Evolutionary conservation across 2,113 vertebrate genomes (phyloP).

Genomic region (Paramormyrops kingsleyae): DNA sequence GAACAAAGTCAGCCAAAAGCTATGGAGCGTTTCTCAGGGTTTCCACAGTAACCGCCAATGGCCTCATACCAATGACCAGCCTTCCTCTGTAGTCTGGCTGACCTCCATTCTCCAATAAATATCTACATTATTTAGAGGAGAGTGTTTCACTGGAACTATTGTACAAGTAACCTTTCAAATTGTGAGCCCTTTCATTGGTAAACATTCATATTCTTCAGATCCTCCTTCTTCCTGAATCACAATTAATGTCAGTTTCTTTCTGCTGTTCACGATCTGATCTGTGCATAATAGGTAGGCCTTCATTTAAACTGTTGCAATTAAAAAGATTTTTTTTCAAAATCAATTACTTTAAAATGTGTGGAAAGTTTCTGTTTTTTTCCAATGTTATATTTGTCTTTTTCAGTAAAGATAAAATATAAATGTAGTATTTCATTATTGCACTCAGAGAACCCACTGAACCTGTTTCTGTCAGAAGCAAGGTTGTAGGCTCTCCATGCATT

Average conservation of each 20-base stretch:
- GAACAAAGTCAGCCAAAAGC: neutral
- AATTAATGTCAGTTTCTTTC: neutral
- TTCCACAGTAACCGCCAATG: neutral
- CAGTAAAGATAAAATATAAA: neutral
- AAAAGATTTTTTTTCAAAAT: neutral
- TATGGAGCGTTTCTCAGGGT: neutral
- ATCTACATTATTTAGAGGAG: neutral
- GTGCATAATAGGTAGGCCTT: neutral
- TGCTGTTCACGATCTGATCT: neutral
- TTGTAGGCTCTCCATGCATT: neutral
- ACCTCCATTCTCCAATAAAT: neutral
- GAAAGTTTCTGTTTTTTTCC: neutral
- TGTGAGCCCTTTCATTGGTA: neutral
- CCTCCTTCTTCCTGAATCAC: neutral
- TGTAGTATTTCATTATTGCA: neutral
- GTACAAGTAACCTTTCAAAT: neutral
- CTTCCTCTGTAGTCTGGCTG: neutral
- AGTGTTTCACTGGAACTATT: neutral
- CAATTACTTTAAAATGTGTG: neutral
- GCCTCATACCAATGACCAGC: neutral
- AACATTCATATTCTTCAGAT: neutral
- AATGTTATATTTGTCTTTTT: neutral
- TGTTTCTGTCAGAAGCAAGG: neutral
- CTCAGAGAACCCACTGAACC: neutral
- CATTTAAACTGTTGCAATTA: neutral